Evolutionary conservation across 1,140 invertebrate species (phyloP).

Genomic region (Bradynema listronoti): DNA sequence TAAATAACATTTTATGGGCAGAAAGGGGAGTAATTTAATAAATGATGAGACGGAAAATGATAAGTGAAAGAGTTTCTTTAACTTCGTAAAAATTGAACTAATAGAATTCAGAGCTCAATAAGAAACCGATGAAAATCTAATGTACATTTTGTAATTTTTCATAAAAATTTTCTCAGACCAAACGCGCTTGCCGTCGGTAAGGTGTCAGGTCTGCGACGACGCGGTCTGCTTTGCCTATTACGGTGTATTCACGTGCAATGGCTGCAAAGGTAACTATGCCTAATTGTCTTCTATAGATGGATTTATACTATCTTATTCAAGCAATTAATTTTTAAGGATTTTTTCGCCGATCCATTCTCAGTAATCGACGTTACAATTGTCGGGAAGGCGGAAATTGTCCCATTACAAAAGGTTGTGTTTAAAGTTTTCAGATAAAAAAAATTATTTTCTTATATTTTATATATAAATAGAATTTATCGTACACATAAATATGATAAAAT

Average conservation of each 20-base stretch:
- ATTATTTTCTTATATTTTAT: background rate
- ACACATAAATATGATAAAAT: background rate
- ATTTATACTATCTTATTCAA: background rate
- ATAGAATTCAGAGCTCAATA: too few relatives aligned
- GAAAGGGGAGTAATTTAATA: too few relatives aligned
- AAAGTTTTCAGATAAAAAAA: constrained; percentile 10
- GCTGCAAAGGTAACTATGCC: constrained; percentile 16
- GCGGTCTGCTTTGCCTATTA: too few relatives aligned
- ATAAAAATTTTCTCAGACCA: too few relatives aligned
- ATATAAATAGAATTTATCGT: background rate
- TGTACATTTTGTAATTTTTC: too few relatives aligned
- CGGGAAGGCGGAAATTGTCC: constrained; percentile 24
- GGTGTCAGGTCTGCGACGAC: too few relatives aligned
- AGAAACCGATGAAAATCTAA: too few relatives aligned
- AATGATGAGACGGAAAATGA: too few relatives aligned
- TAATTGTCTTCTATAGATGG: background rate
- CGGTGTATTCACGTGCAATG: constrained; percentile 22
- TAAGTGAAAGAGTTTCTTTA: too few relatives aligned
- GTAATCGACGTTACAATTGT: constrained; percentile 20
- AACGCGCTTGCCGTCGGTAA: too few relatives aligned
- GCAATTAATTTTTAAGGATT: constrained; percentile 16
- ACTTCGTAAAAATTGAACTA: too few relatives aligned
- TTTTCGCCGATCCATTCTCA: constrained; percentile 25
- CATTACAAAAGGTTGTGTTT: constrained; percentile 19
- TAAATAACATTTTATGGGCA: too few relatives aligned